A percentile compares a stretch with the other conserved stretches of the same genome.
phyloP scores from a whole-genome alignment of 2,113 vertebrate genomes.

The Litocranius walleri region DNA sequence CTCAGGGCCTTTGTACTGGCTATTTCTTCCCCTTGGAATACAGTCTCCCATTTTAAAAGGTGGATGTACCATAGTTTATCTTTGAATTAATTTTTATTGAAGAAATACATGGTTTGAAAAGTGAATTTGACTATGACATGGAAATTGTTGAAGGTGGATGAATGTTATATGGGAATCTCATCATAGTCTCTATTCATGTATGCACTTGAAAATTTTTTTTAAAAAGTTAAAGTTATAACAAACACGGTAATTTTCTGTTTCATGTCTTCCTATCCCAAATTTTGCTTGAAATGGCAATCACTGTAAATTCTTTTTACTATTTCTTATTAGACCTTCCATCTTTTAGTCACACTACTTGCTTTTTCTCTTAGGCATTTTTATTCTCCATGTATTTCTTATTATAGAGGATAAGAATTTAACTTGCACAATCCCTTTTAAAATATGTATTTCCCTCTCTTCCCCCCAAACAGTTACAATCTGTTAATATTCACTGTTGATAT shows the following conservation, averaged over 20 bases:
- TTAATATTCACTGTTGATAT: not conserved
- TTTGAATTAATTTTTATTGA: not conserved
- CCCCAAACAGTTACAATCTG: not conserved
- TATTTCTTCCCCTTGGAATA: not conserved
- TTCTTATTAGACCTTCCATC: not conserved
- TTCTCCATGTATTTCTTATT: not conserved
- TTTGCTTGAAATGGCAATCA: not conserved
- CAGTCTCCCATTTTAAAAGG: not conserved
- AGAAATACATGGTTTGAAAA: not conserved
- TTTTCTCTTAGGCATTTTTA: not conserved
- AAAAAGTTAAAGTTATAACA: not conserved
- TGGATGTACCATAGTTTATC: not conserved
- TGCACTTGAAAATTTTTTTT: not conserved
- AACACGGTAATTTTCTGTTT: not conserved
- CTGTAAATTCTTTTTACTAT: not conserved
- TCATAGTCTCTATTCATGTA: not conserved
- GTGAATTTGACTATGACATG: not conserved
- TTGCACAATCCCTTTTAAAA: not conserved
- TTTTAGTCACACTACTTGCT: not conserved
- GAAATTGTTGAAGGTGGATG: not conserved
- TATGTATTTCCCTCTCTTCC: not conserved
- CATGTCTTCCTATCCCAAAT: not conserved
- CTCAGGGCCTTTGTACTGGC: not conserved
- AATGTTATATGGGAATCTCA: not conserved
- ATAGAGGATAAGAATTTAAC: not conserved